Evolutionary conservation across 2,113 vertebrate genomes (phyloP), one percentile per base, ranked within the genome.

Genomic region (Rousettus leschenaultii): DNA sequence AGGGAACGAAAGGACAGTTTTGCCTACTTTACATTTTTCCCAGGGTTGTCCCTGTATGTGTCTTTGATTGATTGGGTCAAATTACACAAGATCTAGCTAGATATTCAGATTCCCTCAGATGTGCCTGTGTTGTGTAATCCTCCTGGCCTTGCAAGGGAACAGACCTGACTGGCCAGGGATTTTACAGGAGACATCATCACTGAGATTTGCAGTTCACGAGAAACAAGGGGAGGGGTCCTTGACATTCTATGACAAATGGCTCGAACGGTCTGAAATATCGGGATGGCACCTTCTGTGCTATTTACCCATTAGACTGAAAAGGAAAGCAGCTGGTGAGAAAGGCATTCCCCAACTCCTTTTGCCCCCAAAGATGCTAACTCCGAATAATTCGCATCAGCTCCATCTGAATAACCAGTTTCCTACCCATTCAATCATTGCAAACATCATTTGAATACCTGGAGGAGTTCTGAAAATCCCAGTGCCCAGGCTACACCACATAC

Each of bases 51-150:
- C 45, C 59, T 78, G 30, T 33, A 4, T 4, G 45, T 68, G 68
- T 48, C 6, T 83, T 78, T 88, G 61, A 94, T 48, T 73, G 88
- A 91, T n/a, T 70, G 61, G 66, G 51, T 84, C 63, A 74, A 89
- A 95, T 93, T 78, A 92, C 77, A 90, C 35, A 85, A 95, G 94
- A 78, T 88, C 79, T 82, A 43, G 26, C 38, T 68, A 95, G 92
- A 95, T 84, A 79, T 35, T 80, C 63, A 86, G 48, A 95, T 85
- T 94, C 89, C 12, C 61, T 90, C 33, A 16, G 48, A 48, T 71
- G 45, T 0, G 0, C 10, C 79, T 66, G 48, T n/a, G 14, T 86
- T 85, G 70, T 68, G 55, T 43, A 90, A 95, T 80, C 40, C 28
- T 38, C 45, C 59, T 3, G 3, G 78, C 33, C 40, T 89, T 57